These are phyloP conservation scores for Embidobia sp. DNA, from an alignment of 2,888 invertebrate species.

Conservation along the genomic window DNA sequence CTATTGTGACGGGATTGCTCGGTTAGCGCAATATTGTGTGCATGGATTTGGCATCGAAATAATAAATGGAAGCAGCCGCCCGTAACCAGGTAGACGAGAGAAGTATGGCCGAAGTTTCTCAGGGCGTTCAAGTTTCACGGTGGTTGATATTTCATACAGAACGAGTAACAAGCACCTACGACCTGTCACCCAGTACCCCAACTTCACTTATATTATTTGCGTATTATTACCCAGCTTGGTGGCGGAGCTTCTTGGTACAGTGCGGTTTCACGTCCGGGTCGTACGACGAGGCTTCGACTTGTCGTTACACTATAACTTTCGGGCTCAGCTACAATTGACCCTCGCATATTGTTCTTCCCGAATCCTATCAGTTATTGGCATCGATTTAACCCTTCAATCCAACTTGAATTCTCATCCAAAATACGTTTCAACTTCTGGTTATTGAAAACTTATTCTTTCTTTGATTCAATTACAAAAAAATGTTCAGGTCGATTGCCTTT, in stretches of 20 bases:
- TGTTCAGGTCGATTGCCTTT: no score
- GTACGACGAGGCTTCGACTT: slow-evolving; percentile 58
- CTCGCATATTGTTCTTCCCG: not conserved
- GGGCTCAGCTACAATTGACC: slow-evolving; percentile 35
- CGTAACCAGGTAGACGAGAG: slow-evolving; percentile 41
- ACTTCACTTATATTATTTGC: slow-evolving; percentile 77
- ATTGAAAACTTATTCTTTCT: no score
- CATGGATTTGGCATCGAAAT: slow-evolving; percentile 25
- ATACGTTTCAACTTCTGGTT: no score
- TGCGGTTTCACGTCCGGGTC: slow-evolving; percentile 81
- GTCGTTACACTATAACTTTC: slow-evolving; percentile 24
- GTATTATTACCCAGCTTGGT: slow-evolving; percentile 69
- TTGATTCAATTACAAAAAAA: no score
- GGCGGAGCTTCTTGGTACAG: slow-evolving; percentile 73
- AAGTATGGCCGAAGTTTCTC: slow-evolving; percentile 77
- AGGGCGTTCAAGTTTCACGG: slow-evolving; percentile 81
- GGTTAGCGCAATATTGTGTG: slow-evolving; percentile 27
- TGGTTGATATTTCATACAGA: slow-evolving; percentile 82
- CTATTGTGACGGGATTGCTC: not conserved
- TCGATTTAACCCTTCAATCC: no score
- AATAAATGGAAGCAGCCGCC: slow-evolving; percentile 35
- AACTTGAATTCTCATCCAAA: no score
- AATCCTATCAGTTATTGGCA: no score
- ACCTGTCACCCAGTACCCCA: slow-evolving; percentile 70
- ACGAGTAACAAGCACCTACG: slow-evolving; percentile 74